These are phyloP conservation scores for Nudaria mundana DNA, from an alignment of 2,888 invertebrate species.

Conservation along the genomic window DNA sequence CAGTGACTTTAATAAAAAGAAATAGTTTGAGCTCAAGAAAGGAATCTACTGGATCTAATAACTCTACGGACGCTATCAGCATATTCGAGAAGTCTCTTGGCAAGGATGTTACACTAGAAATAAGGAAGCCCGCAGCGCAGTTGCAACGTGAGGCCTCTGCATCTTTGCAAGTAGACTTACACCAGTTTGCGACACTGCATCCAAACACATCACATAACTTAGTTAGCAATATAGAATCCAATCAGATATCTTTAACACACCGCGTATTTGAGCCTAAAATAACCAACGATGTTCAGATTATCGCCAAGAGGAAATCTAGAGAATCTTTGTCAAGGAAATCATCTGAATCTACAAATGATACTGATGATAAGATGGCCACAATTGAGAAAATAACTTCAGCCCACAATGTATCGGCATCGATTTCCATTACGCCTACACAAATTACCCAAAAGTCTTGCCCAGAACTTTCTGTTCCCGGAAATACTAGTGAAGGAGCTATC, in stretches of 20 bases:
- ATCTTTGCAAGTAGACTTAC: conserved; percentile 53
- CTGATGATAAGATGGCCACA: conserved; percentile 56
- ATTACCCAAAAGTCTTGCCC: conserved; percentile 5
- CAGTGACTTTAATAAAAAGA: conserved; percentile 73
- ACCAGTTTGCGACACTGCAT: conserved; percentile 66
- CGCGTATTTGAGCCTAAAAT: conserved; percentile 51
- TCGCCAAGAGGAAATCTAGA: conserved; percentile 56
- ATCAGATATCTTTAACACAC: conserved; percentile 69
- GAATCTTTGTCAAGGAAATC: conserved; percentile 60
- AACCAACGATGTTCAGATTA: conserved; percentile 49
- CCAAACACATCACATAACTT: conserved; percentile 52
- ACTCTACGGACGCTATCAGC: conserved; percentile 73
- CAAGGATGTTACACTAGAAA: conserved; percentile 75
- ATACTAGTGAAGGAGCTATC: conserved; percentile 16
- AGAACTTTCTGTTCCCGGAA: background rate
- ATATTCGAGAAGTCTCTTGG: conserved; percentile 76
- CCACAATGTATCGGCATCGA: conserved; percentile 46
- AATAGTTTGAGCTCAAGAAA: conserved; percentile 71
- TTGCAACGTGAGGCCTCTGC: conserved; percentile 10
- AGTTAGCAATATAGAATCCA: conserved; percentile 56
- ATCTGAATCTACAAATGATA: conserved; percentile 54
- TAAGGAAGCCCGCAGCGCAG: conserved; percentile 57
- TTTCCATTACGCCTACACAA: conserved; percentile 44
- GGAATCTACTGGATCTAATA: conserved; percentile 74
- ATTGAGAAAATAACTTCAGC: conserved; percentile 63